phyloP scores from a whole-genome alignment of 2,113 vertebrate species.

The Chaetorhynchus papuensis region DNA sequence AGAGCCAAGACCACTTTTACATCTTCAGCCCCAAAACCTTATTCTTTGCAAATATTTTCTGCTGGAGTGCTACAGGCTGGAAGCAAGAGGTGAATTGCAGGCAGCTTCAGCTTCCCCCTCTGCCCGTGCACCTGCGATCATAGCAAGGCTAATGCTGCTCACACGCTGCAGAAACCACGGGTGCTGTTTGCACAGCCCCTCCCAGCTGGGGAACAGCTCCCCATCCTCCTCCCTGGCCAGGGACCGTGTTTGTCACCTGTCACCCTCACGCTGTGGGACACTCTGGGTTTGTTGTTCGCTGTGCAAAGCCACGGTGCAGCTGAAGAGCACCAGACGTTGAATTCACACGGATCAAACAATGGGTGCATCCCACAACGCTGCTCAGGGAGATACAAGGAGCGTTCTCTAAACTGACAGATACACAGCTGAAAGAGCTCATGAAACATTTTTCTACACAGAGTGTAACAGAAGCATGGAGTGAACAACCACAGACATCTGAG shows the following conservation, averaged over 20 bases:
- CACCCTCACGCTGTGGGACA: fast-evolving
- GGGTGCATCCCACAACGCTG: not conserved
- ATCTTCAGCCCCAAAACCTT: not conserved
- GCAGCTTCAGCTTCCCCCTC: not conserved
- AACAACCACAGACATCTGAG: not conserved
- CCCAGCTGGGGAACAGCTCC: not conserved
- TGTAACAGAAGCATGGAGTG: not conserved
- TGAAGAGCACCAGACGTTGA: not conserved
- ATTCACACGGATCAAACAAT: not conserved
- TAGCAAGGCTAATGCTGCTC: too few relatives aligned
- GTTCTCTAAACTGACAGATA: not conserved
- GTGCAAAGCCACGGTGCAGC: not conserved
- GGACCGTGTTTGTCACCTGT: fast-evolving
- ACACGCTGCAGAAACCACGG: not conserved
- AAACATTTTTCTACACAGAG: not conserved
- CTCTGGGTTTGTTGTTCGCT: not conserved
- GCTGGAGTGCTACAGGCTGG: not conserved
- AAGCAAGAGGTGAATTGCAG: not conserved
- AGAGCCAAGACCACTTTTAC: not conserved
- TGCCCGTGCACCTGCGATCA: fast-evolving
- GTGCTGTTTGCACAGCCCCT: not conserved
- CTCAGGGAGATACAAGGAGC: not conserved
- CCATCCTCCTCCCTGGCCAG: not conserved
- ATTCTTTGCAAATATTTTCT: not conserved
- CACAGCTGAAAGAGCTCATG: fast-evolving